Percentiles rank a stretch among this genome's conserved stretches.
Conservation (phyloP, 2,113 vertebrate species). For the Empidonax traillii region DNA sequence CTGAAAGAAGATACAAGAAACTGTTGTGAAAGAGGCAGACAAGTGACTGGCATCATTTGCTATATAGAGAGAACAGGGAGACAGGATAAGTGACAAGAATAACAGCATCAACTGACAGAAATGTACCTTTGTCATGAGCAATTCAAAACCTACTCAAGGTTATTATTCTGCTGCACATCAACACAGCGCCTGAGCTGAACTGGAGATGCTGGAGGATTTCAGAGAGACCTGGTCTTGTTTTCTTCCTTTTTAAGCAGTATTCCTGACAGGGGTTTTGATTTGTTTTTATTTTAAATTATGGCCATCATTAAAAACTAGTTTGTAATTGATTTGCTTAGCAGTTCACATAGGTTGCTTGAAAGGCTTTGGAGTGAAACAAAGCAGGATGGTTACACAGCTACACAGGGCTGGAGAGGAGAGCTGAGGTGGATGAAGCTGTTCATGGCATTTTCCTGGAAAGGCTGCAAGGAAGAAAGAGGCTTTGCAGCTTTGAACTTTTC, state of each 20-base stretch:
- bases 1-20: background rate
- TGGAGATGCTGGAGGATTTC: background rate
- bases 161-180: background rate
- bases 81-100: slow-evolving; percentile 11
- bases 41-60: background rate
- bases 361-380: background rate
- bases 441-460: background rate
- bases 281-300: background rate
- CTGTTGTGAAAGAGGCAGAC: slow-evolving; percentile 13
- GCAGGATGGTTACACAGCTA: background rate
- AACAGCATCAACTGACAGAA: background rate
- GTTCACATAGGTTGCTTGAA: background rate
- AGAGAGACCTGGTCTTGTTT: background rate
- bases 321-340: background rate
- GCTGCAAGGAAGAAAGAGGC: background rate
- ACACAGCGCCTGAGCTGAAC: background rate
- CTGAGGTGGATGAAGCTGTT: background rate
- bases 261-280: background rate
- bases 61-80: background rate
- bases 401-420: background rate
- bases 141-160: slow-evolving; percentile 9
- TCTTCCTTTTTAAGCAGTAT: background rate
- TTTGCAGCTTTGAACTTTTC: background rate
- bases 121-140: background rate
- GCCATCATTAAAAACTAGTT: background rate